These are phyloP conservation scores for Dallia pectoralis DNA, from an alignment of 2,797 vertebrate genomes.

Conservation along the genomic window DNA sequence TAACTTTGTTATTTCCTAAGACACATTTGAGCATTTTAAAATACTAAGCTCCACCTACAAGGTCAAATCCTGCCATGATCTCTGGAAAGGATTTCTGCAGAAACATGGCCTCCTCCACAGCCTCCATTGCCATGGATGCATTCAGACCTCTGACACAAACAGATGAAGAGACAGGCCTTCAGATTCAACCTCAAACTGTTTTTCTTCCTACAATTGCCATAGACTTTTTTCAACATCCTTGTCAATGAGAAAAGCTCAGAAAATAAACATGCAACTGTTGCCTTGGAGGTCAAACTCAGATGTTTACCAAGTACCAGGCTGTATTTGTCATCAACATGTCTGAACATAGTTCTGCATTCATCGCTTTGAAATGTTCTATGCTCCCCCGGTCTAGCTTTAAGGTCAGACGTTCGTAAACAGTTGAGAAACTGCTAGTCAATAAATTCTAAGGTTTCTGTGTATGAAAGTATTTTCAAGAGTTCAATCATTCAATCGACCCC, in stretches of 20 bases:
- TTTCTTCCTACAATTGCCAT: neutral
- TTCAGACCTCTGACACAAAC: slow-evolving; percentile 69
- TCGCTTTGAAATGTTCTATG: too few species aligned
- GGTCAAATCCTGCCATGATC: slow-evolving; percentile 87
- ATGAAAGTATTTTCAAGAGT: too few species aligned
- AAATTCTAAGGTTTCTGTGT: too few species aligned
- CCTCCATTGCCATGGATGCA: slow-evolving; percentile 60
- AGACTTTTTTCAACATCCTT: neutral
- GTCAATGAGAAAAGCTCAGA: neutral
- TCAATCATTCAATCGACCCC: too few species aligned
- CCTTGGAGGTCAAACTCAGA: too few species aligned
- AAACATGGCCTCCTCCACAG: slow-evolving; percentile 71
- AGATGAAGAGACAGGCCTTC: neutral
- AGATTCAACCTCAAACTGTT: neutral
- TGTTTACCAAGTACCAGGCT: too few species aligned
- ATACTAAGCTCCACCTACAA: slow-evolving; percentile 72
- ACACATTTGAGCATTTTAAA: neutral
- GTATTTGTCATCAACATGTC: neutral
- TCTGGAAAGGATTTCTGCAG: slow-evolving; percentile 78
- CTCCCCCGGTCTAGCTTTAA: too few species aligned
- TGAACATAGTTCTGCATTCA: too few species aligned
- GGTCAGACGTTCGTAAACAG: too few species aligned
- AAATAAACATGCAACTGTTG: too few species aligned
- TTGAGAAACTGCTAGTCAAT: too few species aligned
- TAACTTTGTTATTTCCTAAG: neutral